These are phyloP conservation scores for Neodiprion virginianus DNA, from an alignment of 1,140 invertebrate species.

Conservation along the genomic window DNA sequence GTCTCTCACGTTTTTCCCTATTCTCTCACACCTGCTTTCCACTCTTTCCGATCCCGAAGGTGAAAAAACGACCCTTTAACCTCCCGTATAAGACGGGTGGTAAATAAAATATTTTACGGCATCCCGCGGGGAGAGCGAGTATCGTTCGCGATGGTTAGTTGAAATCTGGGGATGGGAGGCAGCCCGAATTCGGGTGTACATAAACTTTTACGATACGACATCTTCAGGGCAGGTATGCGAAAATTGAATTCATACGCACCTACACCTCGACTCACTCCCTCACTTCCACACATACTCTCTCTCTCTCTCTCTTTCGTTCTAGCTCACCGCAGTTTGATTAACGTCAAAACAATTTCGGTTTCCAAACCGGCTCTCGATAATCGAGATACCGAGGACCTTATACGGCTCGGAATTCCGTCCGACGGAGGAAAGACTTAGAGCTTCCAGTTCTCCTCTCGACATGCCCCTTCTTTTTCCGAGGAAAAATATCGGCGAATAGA, in stretches of 20 bases:
- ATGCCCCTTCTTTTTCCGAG: too few relatives aligned
- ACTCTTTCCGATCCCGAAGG: too few relatives aligned
- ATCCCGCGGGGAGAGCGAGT: background rate
- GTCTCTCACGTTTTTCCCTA: too few relatives aligned
- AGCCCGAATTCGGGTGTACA: background rate
- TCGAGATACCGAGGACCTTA: too few relatives aligned
- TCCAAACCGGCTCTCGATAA: too few relatives aligned
- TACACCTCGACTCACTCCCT: too few relatives aligned
- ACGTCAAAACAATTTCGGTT: background rate
- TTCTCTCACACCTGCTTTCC: too few relatives aligned
- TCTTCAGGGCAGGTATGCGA: background rate
- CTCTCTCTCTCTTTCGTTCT: too few relatives aligned
- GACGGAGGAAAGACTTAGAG: background rate
- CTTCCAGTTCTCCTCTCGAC: too few relatives aligned
- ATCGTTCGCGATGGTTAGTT: background rate
- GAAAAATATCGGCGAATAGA: too few relatives aligned
- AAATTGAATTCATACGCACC: background rate
- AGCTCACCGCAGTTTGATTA: background rate
- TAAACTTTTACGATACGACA: background rate
- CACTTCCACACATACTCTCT: too few relatives aligned
- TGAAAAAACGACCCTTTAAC: background rate
- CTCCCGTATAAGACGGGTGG: background rate
- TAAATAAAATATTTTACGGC: constrained; percentile 6
- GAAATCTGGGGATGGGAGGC: background rate
- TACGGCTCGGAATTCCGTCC: background rate